Evolutionary conservation across 2,888 invertebrate species (phyloP).

Genomic region (Lithodes maja): DNA sequence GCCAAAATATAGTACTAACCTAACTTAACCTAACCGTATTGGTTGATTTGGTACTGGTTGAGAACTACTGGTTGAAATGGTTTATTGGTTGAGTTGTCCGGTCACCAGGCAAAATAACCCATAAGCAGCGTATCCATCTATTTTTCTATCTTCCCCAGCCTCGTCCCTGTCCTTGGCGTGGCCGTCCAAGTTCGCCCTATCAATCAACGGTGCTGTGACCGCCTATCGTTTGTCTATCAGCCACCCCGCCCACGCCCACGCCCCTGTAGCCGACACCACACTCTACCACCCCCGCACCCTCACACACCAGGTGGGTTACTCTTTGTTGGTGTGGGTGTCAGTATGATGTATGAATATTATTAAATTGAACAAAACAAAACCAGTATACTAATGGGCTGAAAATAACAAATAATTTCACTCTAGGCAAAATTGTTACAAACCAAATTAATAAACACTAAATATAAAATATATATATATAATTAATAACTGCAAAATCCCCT

Average conservation of each 20-base stretch:
- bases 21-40: no score
- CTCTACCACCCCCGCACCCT: constrained; percentile 48
- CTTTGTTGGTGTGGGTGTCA: no score
- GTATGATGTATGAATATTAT: no score
- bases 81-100: no score
- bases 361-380: background rate
- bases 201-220: constrained; percentile 58
- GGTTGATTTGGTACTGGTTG: no score
- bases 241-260: constrained; percentile 12
- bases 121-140: background rate
- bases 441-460: no score
- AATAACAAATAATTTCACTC: background rate
- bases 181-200: constrained; percentile 55
- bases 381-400: background rate
- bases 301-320: constrained; percentile 46
- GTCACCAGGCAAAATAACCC: no score
- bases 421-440: no score
- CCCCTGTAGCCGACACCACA: constrained; percentile 27
- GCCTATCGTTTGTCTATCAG: constrained; percentile 58
- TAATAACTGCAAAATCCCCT: no score
- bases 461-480: no score
- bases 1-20: background rate
- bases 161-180: constrained; percentile 51
- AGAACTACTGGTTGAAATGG: no score
- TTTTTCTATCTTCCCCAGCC: constrained; percentile 30